Evolutionary conservation across 1,140 invertebrate genomes (phyloP), one percentile per base, ranked within the genome.

Genomic region (Pantala flavescens): DNA sequence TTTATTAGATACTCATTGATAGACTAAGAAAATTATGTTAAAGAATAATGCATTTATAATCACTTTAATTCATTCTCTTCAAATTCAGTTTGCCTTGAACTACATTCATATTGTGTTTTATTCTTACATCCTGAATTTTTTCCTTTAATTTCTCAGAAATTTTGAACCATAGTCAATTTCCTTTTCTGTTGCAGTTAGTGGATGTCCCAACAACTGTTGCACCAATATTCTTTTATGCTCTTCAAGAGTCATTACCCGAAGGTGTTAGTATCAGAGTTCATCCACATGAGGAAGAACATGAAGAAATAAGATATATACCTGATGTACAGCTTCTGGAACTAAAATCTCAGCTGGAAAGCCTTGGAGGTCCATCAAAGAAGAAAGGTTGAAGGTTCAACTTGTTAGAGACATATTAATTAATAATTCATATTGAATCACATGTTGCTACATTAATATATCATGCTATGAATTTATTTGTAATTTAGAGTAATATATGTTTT

Each of bases 241-340:
- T 93, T 23, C 90, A 93, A 80, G 87, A 89, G 0, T 82, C 85
- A 19, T 79, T 90, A 71, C 93, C 93, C 0, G 88, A 90, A 78
- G 93, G 93, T n/a, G 90, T 94, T 10, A 85, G 84, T 7, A 76
- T 94, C 11, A 82, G 83, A 55, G 83, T 94, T 19, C 84, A 89
- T 63, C 84, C 88, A 77, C 88, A 86, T 76, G 77, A 84, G 77
- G 81, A 84, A 11, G 82, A 87, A 42, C 83, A 90, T 76, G 88
- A 92, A 73, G 83, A 87, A 77, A 83, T 88, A 24, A 85, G 92
- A 71, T 93, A 91, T 81, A 85, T 96, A 71, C 93, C 93, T 0
- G 93, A 95, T 81, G 89, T 87, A 75, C 86, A 93, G 81, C 83
- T 96, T 7, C 78, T 90, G 19, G 86, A 89, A n/a, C 84, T 94